Conservation (phyloP, 2,797 vertebrate genomes). For the Neopelma chrysocephalum region DNA sequence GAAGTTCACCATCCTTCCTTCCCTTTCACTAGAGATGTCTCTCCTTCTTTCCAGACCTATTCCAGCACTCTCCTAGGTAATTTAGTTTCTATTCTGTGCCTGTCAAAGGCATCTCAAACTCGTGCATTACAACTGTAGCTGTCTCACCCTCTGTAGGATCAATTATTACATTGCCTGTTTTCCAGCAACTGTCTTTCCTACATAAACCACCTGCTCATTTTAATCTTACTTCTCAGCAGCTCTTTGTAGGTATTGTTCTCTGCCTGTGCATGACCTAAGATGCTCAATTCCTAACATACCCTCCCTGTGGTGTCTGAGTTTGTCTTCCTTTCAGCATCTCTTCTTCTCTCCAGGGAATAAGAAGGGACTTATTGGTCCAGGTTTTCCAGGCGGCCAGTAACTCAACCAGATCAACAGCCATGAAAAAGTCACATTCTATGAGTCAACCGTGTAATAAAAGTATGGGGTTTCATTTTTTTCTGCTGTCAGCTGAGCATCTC, state of each 20-base stretch:
- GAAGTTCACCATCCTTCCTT: neutral
- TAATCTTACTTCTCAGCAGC: neutral
- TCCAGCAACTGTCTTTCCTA: neutral
- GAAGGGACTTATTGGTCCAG: neutral
- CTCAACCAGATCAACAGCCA: neutral
- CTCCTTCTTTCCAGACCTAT: neutral
- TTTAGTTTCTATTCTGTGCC: neutral
- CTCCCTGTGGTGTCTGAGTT: neutral
- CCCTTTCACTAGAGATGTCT: neutral
- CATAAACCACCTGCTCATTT: neutral
- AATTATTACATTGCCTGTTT: neutral
- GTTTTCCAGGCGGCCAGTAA: neutral
- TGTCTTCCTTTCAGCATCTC: neutral
- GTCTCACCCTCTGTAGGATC: neutral
- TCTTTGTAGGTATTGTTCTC: neutral
- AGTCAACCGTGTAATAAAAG: accelerated
- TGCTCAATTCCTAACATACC: neutral
- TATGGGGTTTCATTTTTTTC: neutral
- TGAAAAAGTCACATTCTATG: accelerated
- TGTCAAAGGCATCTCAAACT: neutral
- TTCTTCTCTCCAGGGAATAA: neutral
- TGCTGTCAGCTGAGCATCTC: accelerated
- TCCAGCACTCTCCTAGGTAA: neutral
- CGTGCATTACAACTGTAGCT: neutral
- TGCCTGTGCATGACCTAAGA: neutral